phyloP scores from a whole-genome alignment of 64 coral and sea anemone genomes.

The Trachythela sp. region DNA sequence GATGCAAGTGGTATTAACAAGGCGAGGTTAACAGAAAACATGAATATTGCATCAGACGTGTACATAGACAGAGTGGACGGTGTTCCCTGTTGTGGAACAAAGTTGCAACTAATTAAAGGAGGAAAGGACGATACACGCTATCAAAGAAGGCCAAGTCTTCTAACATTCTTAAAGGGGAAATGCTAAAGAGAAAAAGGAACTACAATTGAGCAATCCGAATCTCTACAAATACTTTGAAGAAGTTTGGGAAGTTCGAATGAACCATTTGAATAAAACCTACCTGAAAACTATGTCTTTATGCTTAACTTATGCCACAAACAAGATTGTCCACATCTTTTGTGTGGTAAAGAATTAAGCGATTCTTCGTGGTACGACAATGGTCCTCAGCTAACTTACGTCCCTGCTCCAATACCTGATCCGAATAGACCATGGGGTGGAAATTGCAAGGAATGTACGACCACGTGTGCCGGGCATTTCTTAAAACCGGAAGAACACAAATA shows the following conservation, averaged over 20 bases:
- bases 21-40: neutral
- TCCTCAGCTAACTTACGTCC: constrained; percentile 19
- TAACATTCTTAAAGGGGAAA: no score
- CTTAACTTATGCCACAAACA: constrained; percentile 27
- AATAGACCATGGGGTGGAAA: constrained; percentile 54
- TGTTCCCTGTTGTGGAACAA: neutral
- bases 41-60: neutral
- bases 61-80: neutral
- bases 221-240: neutral
- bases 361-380: constrained; percentile 33
- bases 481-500: constrained; percentile 40
- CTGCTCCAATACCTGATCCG: constrained; percentile 51
- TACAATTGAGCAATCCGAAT: neutral
- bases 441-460: constrained; percentile 26
- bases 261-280: neutral
- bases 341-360: neutral
- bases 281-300: neutral
- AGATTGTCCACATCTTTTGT: constrained; percentile 45
- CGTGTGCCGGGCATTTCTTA: constrained; percentile 41
- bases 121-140: neutral
- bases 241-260: neutral
- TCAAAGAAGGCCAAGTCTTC: no score
- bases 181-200: neutral
- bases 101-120: neutral
- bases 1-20: neutral